Evolutionary conservation across 30 jellyfish, hydroid and myxozoan genomes (phyloP), one percentile per base, ranked within the genome.

Genomic region (Nemopilema nomurai): DNA sequence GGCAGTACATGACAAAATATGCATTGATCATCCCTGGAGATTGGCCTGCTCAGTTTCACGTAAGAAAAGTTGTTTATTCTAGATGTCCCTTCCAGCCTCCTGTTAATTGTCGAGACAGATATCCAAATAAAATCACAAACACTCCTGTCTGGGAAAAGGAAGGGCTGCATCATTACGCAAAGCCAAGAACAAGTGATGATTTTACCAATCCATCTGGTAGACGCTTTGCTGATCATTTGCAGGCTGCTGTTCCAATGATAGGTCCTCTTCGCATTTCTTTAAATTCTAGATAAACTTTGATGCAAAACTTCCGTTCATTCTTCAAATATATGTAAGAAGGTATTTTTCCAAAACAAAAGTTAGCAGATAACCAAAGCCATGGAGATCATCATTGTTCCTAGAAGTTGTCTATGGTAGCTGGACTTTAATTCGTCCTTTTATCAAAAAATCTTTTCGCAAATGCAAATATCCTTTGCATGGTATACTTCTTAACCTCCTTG

Each of bases 301-400:
- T 77, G 87, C 41, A 20, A 51, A 77, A 57, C 67, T 77, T 9
- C 26, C 87, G 52, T 77, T 49, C 72, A 24, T 77, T 77, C 28
- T 77, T 77, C 21, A 33, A 77, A 28, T 77, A 77, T 77, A 4
- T 77, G 49, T 77, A 77, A 17, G 64, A 77, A 28, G 26, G 64
- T 8, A 23, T 77, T 25, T 77, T 77, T 53, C 76, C 76, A 30
- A 57, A 57, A 77, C 28, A 51, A 19, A 77, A 77, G 49, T 74
- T 77, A 4, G 87, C 87, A 28, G 87, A 77, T 28, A 77, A 74
- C 84, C 84, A 74, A 74, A 74, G 1, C 84, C 84, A 74, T 74
- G 84, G 84, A 33, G 74, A 41, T 30, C 84, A 18, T 26, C 84
- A 18, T 30, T 74, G 18, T 0, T 74, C 8, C 71, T 74, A 18